Conservation (phyloP, 2,113 vertebrate genomes). For the Enhydra lutris region DNA sequence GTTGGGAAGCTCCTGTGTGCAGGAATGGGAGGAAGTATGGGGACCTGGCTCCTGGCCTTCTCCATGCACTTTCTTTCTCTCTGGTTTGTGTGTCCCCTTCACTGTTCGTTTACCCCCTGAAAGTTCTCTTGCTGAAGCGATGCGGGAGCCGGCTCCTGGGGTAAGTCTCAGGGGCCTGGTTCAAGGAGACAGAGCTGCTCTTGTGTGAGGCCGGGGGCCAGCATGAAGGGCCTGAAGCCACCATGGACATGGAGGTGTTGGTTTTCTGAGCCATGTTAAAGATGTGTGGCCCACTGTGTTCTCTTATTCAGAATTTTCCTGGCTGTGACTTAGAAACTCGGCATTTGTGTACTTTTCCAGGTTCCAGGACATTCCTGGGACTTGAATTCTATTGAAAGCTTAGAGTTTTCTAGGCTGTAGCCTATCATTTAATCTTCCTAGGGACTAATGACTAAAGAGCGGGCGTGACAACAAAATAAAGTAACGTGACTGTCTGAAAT, state of each 20-base stretch:
- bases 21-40: fast-evolving
- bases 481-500: not conserved
- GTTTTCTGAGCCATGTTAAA: constrained; percentile 70
- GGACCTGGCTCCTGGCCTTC: not conserved
- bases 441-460: not conserved
- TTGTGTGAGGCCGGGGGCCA: constrained; percentile 46
- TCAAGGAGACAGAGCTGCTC: constrained; percentile 29
- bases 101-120: fast-evolving
- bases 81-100: not conserved
- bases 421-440: not conserved
- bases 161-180: constrained; percentile 34
- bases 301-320: constrained; percentile 53
- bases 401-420: not conserved
- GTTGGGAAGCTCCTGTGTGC: not conserved
- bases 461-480: not conserved
- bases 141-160: constrained; percentile 55
- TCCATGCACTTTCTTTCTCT: not conserved
- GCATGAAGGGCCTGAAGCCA: constrained; percentile 57
- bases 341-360: constrained; percentile 65
- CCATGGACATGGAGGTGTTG: constrained; percentile 56
- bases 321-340: constrained; percentile 57
- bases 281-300: not conserved
- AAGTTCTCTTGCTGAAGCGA: not conserved
- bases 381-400: constrained; percentile 32
- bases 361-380: constrained; percentile 60